Evolutionary conservation across 2,888 invertebrate genomes (phyloP).

Genomic region (Tetrapedia diversipes): DNA sequence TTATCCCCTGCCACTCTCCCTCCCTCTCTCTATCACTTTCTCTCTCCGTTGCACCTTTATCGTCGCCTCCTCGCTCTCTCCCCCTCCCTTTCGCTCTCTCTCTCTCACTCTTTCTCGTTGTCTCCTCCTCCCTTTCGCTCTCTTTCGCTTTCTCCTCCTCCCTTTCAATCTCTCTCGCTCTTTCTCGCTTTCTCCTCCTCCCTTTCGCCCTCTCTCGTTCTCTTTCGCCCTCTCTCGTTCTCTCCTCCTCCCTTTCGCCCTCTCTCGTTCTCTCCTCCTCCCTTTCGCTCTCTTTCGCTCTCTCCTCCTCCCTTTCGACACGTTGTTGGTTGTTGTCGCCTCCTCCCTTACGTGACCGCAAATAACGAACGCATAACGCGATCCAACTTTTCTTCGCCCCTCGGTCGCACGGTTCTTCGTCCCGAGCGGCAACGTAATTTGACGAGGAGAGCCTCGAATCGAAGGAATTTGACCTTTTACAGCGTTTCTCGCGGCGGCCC

Average conservation of each 20-base stretch:
- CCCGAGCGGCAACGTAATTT: conserved; percentile 50
- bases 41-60: conserved; percentile 26
- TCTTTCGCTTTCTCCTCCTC: background rate
- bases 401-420: conserved; percentile 51
- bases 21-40: conserved; percentile 36
- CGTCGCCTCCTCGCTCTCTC: background rate
- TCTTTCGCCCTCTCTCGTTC: background rate
- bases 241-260: background rate
- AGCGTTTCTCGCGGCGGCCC: conserved; percentile 46
- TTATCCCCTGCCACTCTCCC: conserved; percentile 46
- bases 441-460: conserved; percentile 55
- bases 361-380: conserved; percentile 68
- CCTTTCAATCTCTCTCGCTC: conserved; percentile 3
- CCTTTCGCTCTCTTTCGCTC: background rate
- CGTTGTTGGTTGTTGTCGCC: too few species aligned
- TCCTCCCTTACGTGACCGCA: conserved; percentile 54
- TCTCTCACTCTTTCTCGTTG: background rate
- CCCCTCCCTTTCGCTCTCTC: background rate
- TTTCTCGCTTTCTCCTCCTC: background rate
- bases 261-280: background rate
- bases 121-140: background rate
- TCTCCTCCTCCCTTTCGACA: background rate
- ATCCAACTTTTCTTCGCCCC: conserved; percentile 53
- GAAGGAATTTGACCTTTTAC: conserved; percentile 54
- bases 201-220: background rate